Evolutionary conservation across 2,113 vertebrate species (phyloP).

Genomic region (Euleptes europaea): DNA sequence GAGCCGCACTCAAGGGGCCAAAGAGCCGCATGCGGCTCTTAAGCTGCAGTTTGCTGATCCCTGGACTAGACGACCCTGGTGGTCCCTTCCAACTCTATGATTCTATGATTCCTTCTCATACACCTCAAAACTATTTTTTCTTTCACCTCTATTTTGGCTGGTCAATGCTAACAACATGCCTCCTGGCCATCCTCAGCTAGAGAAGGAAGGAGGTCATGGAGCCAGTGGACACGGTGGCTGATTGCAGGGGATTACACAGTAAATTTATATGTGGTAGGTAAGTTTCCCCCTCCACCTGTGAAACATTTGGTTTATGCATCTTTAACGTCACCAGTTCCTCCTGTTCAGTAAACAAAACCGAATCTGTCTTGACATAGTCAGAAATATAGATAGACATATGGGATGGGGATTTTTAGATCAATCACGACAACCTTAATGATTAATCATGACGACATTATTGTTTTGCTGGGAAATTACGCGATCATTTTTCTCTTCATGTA

Average conservation of each 20-base stretch:
- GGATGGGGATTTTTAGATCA: slow-evolving; percentile 25
- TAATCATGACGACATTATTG: slow-evolving; percentile 29
- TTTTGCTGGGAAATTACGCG: slow-evolving; percentile 42
- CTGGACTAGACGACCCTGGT: too few relatives aligned
- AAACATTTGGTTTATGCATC: slow-evolving; percentile 9
- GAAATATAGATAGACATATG: slow-evolving; percentile 27
- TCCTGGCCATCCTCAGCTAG: too few relatives aligned
- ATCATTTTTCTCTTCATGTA: slow-evolving; percentile 15
- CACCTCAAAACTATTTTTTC: too few relatives aligned
- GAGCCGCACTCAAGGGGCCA: too few relatives aligned
- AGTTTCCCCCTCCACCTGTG: background rate
- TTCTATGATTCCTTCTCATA: too few relatives aligned
- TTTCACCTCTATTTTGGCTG: too few relatives aligned
- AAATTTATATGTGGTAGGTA: background rate
- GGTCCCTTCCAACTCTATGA: too few relatives aligned
- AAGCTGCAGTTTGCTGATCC: too few relatives aligned
- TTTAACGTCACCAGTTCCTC: slow-evolving; percentile 11
- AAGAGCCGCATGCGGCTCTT: too few relatives aligned
- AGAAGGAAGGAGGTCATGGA: too few relatives aligned
- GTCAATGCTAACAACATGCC: too few relatives aligned
- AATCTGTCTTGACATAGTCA: slow-evolving; percentile 17
- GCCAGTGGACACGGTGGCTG: too few relatives aligned
- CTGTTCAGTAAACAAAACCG: background rate
- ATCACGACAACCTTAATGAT: slow-evolving; percentile 26
- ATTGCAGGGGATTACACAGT: background rate